These are phyloP conservation scores for Cataglyphis livida DNA, from an alignment of 2,888 invertebrate genomes.

Conservation along the genomic window DNA sequence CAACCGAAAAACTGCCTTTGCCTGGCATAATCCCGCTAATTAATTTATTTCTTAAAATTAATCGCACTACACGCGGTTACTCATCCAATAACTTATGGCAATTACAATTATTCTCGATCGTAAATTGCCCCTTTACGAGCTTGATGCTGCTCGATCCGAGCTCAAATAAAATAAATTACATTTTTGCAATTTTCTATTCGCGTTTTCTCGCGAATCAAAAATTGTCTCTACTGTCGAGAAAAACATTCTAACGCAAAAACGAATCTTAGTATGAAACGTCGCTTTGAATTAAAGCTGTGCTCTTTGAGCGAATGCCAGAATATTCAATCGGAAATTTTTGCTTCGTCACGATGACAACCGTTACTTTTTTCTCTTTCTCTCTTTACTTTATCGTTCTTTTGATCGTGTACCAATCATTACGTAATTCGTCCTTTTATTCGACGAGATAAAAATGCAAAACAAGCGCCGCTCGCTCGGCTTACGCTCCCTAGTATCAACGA, in stretches of 20 bases:
- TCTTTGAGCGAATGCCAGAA: neutral
- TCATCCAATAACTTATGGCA: conserved; percentile 12
- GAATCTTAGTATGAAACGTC: neutral
- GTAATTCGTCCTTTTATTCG: conserved; percentile 7
- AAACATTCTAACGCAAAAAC: neutral
- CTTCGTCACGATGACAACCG: conserved; percentile 27
- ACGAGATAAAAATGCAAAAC: conserved; percentile 25
- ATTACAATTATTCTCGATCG: conserved; percentile 16
- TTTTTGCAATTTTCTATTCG: neutral
- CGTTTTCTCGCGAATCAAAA: conserved; percentile 11
- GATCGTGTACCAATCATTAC: conserved; percentile 8
- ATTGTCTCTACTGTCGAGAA: neutral
- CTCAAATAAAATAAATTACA: neutral
- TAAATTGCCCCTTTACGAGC: conserved; percentile 29
- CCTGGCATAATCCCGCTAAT: conserved; percentile 22
- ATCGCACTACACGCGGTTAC: neutral
- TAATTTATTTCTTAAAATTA: conserved; percentile 35
- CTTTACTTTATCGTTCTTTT: neutral
- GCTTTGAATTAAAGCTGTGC: neutral
- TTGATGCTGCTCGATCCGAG: neutral
- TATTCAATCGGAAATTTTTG: neutral
- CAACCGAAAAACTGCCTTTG: conserved; percentile 4
- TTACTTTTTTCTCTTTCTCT: neutral
- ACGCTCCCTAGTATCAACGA: conserved; percentile 27
- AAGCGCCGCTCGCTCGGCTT: neutral